Evolutionary conservation across 2,888 invertebrate genomes (phyloP).

Genomic region (Gasteruption jaculator): DNA sequence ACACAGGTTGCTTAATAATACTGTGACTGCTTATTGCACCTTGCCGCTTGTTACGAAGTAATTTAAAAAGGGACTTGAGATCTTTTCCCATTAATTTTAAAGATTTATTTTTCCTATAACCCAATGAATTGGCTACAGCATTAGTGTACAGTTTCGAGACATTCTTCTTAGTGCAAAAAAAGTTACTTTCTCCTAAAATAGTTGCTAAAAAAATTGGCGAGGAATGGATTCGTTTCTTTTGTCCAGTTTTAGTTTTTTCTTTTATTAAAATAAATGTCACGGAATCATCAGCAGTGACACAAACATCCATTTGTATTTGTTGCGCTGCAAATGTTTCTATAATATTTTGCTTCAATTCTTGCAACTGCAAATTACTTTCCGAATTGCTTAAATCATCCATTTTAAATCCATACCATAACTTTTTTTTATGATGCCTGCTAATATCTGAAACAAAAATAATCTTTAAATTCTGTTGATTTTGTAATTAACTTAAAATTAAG

Average conservation of each 20-base stretch:
- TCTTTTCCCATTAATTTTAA: slow-evolving; percentile 35
- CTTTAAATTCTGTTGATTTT: too few relatives aligned
- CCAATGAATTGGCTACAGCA: slow-evolving; percentile 25
- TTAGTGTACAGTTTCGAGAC: slow-evolving; percentile 22
- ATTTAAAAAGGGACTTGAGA: slow-evolving; percentile 33
- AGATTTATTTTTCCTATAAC: slow-evolving; percentile 26
- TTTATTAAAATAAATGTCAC: slow-evolving; percentile 32
- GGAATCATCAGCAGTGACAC: slow-evolving; percentile 24
- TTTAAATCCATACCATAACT: slow-evolving; percentile 33
- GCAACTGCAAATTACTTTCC: slow-evolving; percentile 11
- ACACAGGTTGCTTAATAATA: slow-evolving; percentile 16
- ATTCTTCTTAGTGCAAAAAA: slow-evolving; percentile 33
- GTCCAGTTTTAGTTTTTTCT: slow-evolving; percentile 18
- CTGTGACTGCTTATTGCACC: slow-evolving; percentile 11
- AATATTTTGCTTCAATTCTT: slow-evolving; percentile 26
- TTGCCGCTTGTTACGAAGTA: slow-evolving; percentile 27
- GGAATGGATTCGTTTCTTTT: slow-evolving; percentile 9
- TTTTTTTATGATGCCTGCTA: slow-evolving; percentile 36
- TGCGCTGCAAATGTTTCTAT: slow-evolving; percentile 20
- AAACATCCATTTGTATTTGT: slow-evolving; percentile 27
- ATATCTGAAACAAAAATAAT: slow-evolving; percentile 30
- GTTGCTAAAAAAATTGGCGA: slow-evolving; percentile 32
- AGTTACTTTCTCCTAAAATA: slow-evolving; percentile 31
- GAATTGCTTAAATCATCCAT: slow-evolving; percentile 17
- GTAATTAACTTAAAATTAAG: too few relatives aligned